Percentiles rank a stretch among this genome's conserved stretches.
phyloP scores from a whole-genome alignment of 2,797 vertebrate genomes.

The Ispidina picta region DNA sequence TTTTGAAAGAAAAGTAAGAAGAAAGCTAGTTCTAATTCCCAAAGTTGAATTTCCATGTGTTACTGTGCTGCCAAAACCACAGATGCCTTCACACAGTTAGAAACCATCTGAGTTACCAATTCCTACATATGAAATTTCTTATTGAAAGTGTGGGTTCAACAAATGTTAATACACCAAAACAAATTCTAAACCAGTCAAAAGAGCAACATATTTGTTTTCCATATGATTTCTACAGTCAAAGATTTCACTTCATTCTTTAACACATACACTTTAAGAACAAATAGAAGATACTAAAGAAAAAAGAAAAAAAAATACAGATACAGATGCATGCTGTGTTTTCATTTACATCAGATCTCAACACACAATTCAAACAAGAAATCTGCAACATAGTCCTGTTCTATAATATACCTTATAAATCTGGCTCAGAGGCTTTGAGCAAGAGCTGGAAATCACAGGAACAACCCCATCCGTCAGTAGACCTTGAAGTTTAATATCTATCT shows the following conservation, averaged over 20 bases:
- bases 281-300: background rate
- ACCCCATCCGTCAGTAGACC: constrained; percentile 72
- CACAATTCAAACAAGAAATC: background rate
- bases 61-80: background rate
- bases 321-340: background rate
- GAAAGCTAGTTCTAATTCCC: background rate
- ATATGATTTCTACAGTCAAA: background rate
- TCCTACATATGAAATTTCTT: background rate
- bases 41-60: background rate
- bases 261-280: background rate
- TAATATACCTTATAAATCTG: constrained; percentile 63
- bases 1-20: background rate
- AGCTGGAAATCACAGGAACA: constrained; percentile 65
- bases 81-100: background rate
- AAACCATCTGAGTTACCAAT: background rate
- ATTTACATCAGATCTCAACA: background rate
- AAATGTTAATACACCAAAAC: background rate
- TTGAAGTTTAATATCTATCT: constrained; percentile 85
- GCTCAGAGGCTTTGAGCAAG: background rate
- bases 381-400: background rate
- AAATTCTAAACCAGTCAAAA: background rate
- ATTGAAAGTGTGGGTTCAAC: background rate
- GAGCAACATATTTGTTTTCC: background rate
- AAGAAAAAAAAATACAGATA: background rate
- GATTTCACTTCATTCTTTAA: background rate